Evolutionary conservation across 2,888 invertebrate genomes (phyloP).

Genomic region (Drosophila algonquin): DNA sequence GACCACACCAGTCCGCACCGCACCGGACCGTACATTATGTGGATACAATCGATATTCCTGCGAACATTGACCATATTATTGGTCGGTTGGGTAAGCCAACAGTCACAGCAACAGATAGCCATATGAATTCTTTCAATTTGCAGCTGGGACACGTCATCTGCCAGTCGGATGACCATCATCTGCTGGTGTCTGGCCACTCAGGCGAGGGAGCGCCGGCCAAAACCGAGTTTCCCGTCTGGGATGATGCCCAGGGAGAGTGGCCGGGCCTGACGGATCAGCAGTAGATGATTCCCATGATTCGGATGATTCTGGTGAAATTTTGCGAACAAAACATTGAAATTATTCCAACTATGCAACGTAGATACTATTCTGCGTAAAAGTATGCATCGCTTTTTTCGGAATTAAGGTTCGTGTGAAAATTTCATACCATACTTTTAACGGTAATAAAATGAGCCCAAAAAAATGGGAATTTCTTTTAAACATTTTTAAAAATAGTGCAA

Average conservation of each 20-base stretch:
- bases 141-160: slow-evolving; percentile 48
- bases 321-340: too few relatives aligned
- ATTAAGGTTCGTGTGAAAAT: not conserved
- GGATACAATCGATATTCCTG: slow-evolving; percentile 32
- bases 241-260: slow-evolving; percentile 69
- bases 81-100: slow-evolving; percentile 20
- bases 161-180: slow-evolving; percentile 37
- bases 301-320: too few relatives aligned
- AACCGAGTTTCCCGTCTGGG: slow-evolving; percentile 66
- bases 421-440: not conserved
- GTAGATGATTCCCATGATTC: too few relatives aligned
- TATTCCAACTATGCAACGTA: not conserved
- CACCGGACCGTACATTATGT: slow-evolving; percentile 8
- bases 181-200: slow-evolving; percentile 21
- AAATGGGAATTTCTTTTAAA: too few relatives aligned
- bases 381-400: not conserved
- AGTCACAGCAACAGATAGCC: not conserved
- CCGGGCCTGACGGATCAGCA: slow-evolving; percentile 31
- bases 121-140: not conserved
- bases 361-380: not conserved
- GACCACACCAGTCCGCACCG: not conserved
- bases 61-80: slow-evolving; percentile 29
- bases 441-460: too few relatives aligned
- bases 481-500: too few relatives aligned
- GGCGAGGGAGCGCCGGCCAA: slow-evolving; percentile 46